A percentile compares a stretch with the other conserved stretches of the same genome.
These are phyloP conservation scores for Atethmia centrago DNA, from an alignment of 2,888 invertebrate species.

Conservation along the genomic window DNA sequence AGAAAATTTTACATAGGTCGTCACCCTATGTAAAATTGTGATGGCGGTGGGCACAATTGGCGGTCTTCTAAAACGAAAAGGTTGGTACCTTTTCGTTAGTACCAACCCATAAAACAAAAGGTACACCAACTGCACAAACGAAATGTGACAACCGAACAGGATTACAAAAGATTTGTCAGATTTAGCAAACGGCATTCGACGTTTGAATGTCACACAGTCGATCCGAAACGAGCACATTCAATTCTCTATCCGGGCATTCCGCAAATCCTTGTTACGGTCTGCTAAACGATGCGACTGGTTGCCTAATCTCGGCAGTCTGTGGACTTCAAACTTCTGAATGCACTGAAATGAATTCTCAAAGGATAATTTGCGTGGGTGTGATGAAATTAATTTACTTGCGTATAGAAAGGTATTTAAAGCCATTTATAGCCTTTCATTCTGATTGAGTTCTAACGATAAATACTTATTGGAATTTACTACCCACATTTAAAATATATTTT, in stretches of 20 bases:
- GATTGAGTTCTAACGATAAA: background rate
- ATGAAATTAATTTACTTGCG: background rate
- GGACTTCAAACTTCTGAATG: slow-evolving; percentile 1
- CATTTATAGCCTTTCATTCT: background rate
- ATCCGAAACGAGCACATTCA: slow-evolving; percentile 1
- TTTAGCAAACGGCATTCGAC: background rate
- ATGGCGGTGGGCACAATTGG: too few relatives aligned
- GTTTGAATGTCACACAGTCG: background rate
- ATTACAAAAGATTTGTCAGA: slow-evolving; percentile 18
- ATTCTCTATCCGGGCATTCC: slow-evolving; percentile 1
- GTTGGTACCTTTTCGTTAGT: too few relatives aligned
- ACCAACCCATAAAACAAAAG: slow-evolving; percentile 12
- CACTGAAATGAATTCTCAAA: slow-evolving; percentile 17
- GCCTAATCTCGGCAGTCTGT: background rate
- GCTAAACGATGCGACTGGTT: slow-evolving; percentile 4
- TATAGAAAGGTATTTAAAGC: background rate
- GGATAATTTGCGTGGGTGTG: background rate
- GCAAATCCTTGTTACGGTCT: slow-evolving; percentile 20
- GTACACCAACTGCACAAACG: slow-evolving; percentile 1
- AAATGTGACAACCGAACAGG: background rate
- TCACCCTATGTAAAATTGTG: too few relatives aligned
- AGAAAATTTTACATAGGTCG: too few relatives aligned
- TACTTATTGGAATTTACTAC: background rate
- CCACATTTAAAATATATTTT: background rate
- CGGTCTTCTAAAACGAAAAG: too few relatives aligned